Conservation (phyloP, 2,113 vertebrate genomes). For the Dromaius novaehollandiae region DNA sequence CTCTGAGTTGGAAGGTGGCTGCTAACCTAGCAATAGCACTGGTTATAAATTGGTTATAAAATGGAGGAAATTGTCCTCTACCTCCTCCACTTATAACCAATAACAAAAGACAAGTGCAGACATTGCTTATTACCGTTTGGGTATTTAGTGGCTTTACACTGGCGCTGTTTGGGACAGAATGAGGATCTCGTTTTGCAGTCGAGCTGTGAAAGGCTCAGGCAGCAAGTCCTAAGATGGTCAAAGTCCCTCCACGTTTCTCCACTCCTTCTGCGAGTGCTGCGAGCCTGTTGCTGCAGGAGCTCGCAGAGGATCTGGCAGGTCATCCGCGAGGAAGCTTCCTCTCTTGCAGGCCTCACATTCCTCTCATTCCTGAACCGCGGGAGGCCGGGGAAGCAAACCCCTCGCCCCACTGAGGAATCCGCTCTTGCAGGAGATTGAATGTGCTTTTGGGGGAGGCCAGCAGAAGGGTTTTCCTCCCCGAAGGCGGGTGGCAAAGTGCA, state of each 20-base stretch:
- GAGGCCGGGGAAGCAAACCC: background rate
- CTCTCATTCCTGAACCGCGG: background rate
- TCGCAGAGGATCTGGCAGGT: background rate
- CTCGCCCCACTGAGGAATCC: background rate
- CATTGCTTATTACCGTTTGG: too few relatives aligned
- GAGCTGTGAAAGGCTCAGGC: background rate
- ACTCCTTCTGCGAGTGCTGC: background rate
- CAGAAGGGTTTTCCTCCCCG: accelerated
- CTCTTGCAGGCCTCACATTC: background rate
- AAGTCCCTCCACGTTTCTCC: background rate
- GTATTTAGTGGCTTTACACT: background rate
- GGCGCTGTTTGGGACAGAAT: background rate
- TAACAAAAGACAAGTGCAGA: background rate
- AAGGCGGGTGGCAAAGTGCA: background rate
- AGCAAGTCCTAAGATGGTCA: background rate
- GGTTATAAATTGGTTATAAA: background rate
- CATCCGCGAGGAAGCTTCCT: background rate
- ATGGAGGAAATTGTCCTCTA: background rate
- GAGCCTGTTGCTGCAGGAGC: background rate
- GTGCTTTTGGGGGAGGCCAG: background rate
- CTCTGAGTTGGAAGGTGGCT: background rate
- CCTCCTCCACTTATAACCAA: too few relatives aligned
- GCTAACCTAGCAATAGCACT: accelerated
- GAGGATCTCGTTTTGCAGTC: background rate
- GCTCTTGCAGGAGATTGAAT: background rate